A percentile compares a stretch with the other conserved stretches of the same genome.
These are phyloP conservation scores for Conops quadrifasciatus DNA, from an alignment of 2,888 invertebrate species.

Conservation along the genomic window DNA sequence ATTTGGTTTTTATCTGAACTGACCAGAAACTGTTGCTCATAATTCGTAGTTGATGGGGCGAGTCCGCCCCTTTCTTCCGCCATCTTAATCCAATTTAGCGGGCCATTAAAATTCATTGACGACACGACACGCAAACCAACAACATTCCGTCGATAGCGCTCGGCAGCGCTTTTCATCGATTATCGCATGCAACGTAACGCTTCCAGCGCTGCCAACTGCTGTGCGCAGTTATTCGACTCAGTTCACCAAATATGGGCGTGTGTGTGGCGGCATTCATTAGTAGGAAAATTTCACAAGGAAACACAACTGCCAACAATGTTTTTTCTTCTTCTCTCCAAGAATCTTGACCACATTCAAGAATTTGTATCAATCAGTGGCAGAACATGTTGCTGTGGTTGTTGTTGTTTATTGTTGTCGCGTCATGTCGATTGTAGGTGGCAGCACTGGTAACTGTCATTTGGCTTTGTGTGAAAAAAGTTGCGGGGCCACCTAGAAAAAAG, in stretches of 20 bases:
- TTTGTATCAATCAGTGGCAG: not conserved
- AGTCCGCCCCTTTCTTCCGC: no score
- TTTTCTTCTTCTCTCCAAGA: not conserved
- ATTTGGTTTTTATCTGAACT: no score
- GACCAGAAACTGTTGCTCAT: no score
- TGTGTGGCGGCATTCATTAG: not conserved
- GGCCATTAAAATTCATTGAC: no score
- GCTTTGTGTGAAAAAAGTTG: no score
- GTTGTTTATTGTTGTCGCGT: not conserved
- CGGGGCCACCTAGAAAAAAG: no score
- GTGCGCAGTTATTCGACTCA: not conserved
- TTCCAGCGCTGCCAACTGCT: not conserved
- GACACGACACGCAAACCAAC: no score
- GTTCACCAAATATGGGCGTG: constrained; percentile 8
- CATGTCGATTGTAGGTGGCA: constrained; percentile 12
- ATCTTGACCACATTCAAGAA: not conserved
- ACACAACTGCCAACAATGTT: not conserved
- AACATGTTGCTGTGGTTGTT: not conserved
- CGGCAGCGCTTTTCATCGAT: no score
- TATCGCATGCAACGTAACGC: no score
- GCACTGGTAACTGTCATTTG: not conserved
- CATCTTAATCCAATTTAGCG: no score
- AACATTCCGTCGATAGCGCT: no score
- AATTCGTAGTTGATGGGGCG: no score
- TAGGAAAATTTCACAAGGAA: not conserved